A percentile compares a stretch with the other conserved stretches of the same genome.
phyloP scores from a whole-genome alignment of 2,797 vertebrate species.

The Sebastes vulpes region DNA sequence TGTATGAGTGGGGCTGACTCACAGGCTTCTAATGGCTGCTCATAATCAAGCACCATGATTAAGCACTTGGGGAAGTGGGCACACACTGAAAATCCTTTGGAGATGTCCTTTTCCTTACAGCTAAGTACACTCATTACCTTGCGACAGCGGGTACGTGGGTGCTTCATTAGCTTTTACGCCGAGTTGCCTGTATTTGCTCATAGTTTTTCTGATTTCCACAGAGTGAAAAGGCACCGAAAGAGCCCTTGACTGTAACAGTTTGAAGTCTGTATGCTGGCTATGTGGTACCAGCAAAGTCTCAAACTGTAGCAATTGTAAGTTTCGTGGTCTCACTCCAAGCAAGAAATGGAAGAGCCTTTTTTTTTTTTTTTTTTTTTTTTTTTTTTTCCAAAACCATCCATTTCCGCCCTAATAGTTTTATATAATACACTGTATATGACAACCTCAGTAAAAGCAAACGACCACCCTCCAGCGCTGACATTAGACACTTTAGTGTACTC shows the following conservation, averaged over 20 bases:
- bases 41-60: slow-evolving; percentile 84
- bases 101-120: slow-evolving; percentile 78
- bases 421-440: slow-evolving; percentile 27
- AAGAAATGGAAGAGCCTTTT: slow-evolving; percentile 14
- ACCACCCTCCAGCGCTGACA: slow-evolving; percentile 13
- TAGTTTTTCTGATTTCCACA: slow-evolving; percentile 69
- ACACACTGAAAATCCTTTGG: slow-evolving; percentile 78
- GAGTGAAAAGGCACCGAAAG: slow-evolving; percentile 65
- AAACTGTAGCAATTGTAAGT: slow-evolving; percentile 55
- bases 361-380: neutral
- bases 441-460: slow-evolving; percentile 19
- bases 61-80: slow-evolving; percentile 81
- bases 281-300: slow-evolving; percentile 39
- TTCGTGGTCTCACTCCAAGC: slow-evolving; percentile 37
- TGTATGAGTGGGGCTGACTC: slow-evolving; percentile 77
- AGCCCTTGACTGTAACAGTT: slow-evolving; percentile 70
- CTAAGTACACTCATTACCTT: slow-evolving; percentile 82
- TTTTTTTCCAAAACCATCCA: slow-evolving; percentile 20
- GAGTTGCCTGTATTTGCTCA: slow-evolving; percentile 69
- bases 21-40: slow-evolving; percentile 80
- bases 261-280: slow-evolving; percentile 43
- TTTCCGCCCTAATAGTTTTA: slow-evolving; percentile 24
- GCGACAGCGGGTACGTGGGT: slow-evolving; percentile 72
- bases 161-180: slow-evolving; percentile 82
- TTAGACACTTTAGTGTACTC: slow-evolving; percentile 9